Percentiles rank a stretch among this genome's conserved stretches.
Conservation (phyloP, 2,888 invertebrate genomes). For the Patella caerulea region DNA sequence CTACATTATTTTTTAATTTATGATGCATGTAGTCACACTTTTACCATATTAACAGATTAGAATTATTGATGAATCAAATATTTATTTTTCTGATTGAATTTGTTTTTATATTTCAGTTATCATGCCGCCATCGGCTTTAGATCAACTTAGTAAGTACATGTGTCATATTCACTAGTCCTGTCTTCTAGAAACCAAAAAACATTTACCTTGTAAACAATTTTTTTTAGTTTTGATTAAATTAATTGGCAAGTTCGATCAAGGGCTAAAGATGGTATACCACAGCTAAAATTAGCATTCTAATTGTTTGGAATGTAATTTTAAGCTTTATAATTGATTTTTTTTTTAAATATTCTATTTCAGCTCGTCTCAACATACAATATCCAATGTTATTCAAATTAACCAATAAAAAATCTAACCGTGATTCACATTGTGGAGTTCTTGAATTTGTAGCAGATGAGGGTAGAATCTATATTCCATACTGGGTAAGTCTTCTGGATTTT, state of each 20-base stretch:
- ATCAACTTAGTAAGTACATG: conserved; percentile 80
- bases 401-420: conserved; percentile 83
- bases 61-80: no score
- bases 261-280: no score
- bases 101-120: conserved; percentile 81
- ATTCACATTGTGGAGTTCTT: conserved; percentile 95
- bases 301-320: no score
- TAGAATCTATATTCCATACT: conserved; percentile 96
- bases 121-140: conserved; percentile 97
- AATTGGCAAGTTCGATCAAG: no score
- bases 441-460: conserved; percentile 99
- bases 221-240: no score
- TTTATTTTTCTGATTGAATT: not conserved
- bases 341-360: conserved; percentile 76
- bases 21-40: no score
- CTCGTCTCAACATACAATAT: conserved; percentile 96
- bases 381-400: conserved; percentile 98
- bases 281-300: no score
- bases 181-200: no score
- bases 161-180: not conserved
- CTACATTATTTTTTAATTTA: no score
- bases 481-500: conserved; percentile 78
- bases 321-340: no score
- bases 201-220: no score
- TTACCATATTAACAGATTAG: no score